Evolutionary conservation across 2,113 vertebrate genomes (phyloP).

Genomic region (Mesembrinibis cayennensis): DNA sequence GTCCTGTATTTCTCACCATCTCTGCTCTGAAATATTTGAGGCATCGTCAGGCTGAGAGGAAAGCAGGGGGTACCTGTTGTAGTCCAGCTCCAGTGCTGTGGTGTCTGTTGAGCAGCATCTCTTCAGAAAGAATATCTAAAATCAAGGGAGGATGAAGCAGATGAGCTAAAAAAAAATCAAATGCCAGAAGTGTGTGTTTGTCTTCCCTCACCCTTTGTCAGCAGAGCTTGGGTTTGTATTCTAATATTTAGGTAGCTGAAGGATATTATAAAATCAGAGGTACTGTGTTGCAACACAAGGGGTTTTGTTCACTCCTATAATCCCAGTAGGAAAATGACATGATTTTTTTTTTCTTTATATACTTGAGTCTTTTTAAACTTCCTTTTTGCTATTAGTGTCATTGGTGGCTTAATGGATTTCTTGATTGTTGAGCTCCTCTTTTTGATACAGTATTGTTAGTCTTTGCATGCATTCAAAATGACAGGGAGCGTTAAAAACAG

Average conservation of each 20-base stretch:
- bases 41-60: background rate
- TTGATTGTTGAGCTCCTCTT: conserved; percentile 14
- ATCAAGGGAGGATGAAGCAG: background rate
- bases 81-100: background rate
- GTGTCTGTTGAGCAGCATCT: background rate
- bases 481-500: background rate
- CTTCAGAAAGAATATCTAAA: background rate
- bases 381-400: background rate
- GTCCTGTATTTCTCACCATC: background rate
- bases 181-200: background rate
- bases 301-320: background rate
- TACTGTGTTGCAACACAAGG: background rate
- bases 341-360: background rate
- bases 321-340: background rate
- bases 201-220: background rate
- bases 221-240: background rate
- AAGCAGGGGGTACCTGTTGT: background rate
- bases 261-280: conserved; percentile 1
- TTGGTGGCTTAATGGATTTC: conserved; percentile 33
- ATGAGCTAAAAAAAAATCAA: background rate
- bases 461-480: conserved; percentile 4
- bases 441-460: conserved; percentile 31
- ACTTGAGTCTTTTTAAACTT: background rate
- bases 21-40: background rate
- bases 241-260: background rate